Conservation (phyloP, 53 echinoderm and acorn worm genomes). For the Apostichopus leukothele region DNA sequence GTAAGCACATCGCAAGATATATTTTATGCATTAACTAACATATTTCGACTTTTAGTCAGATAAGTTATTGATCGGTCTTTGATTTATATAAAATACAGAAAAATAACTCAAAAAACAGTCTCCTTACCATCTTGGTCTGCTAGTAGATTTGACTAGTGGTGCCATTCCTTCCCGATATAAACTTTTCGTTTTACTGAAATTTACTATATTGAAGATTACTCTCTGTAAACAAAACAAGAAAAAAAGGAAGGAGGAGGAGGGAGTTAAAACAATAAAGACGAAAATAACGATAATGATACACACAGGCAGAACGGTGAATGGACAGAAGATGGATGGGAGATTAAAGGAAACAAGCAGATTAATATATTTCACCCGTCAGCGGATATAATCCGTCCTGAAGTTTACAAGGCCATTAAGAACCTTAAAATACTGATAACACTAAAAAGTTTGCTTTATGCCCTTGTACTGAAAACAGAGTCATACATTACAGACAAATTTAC, state of each 20-base stretch:
- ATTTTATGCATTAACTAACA: too few species aligned
- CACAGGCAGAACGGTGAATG: background rate
- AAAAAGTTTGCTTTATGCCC: background rate
- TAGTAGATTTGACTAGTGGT: slow-evolving; percentile 91
- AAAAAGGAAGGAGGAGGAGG: background rate
- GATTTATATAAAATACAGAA: background rate
- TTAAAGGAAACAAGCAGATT: background rate
- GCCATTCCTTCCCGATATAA: slow-evolving; percentile 97
- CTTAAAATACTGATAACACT: background rate
- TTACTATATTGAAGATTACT: slow-evolving; percentile 97
- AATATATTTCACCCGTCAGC: background rate
- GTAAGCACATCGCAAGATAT: too few species aligned
- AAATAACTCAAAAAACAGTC: background rate
- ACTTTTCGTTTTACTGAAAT: slow-evolving; percentile 99
- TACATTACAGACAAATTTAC: too few species aligned
- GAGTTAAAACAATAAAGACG: background rate
- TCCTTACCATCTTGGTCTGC: slow-evolving; percentile 42
- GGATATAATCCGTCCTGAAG: background rate
- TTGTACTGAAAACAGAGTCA: too few species aligned
- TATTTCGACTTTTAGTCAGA: too few species aligned
- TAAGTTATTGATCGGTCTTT: too few species aligned
- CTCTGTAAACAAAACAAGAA: slow-evolving; percentile 61
- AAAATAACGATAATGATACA: background rate
- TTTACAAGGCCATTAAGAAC: background rate
- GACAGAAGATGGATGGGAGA: background rate